These are phyloP conservation scores for Cryptocephalus moraei DNA, from an alignment of 2,888 invertebrate species.

Conservation along the genomic window DNA sequence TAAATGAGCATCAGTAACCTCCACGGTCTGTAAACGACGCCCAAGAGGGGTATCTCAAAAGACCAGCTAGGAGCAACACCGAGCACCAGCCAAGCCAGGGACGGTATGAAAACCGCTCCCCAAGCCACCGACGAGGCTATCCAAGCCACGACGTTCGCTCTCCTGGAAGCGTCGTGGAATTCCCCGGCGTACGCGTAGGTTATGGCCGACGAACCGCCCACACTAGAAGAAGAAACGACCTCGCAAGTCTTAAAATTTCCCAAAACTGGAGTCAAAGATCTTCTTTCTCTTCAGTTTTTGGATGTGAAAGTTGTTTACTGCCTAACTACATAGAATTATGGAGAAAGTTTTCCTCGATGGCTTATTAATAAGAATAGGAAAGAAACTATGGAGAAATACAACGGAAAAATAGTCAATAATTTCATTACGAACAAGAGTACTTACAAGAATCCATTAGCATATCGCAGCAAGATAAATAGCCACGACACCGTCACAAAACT, in stretches of 20 bases:
- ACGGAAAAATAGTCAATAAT: too few relatives aligned
- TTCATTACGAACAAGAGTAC: conserved; percentile 5
- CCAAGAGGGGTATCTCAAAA: conserved; percentile 41
- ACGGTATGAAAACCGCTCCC: conserved; percentile 33
- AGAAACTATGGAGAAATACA: too few relatives aligned
- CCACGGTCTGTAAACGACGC: conserved; percentile 34
- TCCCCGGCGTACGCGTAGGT: conserved; percentile 45
- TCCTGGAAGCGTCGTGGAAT: conserved; percentile 39
- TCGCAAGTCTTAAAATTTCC: neutral
- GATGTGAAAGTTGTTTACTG: too few relatives aligned
- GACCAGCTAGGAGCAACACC: conserved; percentile 23
- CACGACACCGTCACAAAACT: conserved; percentile 42
- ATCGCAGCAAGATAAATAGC: conserved; percentile 43
- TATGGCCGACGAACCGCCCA: conserved; percentile 41
- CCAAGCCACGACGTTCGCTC: conserved; percentile 38
- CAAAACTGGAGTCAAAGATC: too few relatives aligned
- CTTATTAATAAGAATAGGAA: too few relatives aligned
- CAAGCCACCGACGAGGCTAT: conserved; percentile 35
- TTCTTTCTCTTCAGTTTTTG: too few relatives aligned
- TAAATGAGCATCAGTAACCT: conserved; percentile 32
- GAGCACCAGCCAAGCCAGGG: conserved; percentile 34
- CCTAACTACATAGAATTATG: too few relatives aligned
- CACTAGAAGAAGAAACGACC: conserved; percentile 18
- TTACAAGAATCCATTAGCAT: conserved; percentile 45
- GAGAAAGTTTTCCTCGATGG: too few relatives aligned